Evolutionary conservation across 1,140 invertebrate genomes (phyloP), one percentile per base, ranked within the genome.

Genomic region (Drosophila simulans): DNA sequence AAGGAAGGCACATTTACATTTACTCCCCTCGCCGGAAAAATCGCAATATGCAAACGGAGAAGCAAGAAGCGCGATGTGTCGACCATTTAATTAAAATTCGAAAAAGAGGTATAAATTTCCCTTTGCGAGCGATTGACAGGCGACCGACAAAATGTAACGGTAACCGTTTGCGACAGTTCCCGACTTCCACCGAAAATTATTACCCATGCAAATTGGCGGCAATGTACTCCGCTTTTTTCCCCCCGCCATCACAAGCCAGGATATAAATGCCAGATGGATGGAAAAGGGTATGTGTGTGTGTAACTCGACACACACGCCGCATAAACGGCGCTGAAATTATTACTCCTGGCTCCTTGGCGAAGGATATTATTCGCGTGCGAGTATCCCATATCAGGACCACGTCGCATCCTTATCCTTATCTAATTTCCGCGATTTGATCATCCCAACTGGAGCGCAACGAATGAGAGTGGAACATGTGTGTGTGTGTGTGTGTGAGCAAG

Each of bases 151-250:
- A 76, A 64, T 72, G 75, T 78, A 82, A 86, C 82, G 78, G 75
- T 68, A 79, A 81, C 78, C 74, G 78, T 78, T 71, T 65, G 78
- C 81, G 59, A 58, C 62, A 75, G 66, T 48, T 49, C 27, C 46
- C 46, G n/a, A 49, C 13, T 5, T 51, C 56, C 54, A 31, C 57
- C 53, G 54, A 74, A 81, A 91, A 91, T 91, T 91, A 91, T 89
- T 82, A 91, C 89, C 89, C 89, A 91, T 91, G 89, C 89, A 91
- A 91, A 91, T 91, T 80, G 79, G 59, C 72, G 65, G 56, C 42
- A 56, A 62, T 60, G 53, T 49, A 54, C 53, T 66, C 22, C 77
- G 59, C 77, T 63, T 52, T 49, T 62, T 54, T 27, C 45, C 20
- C 40, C 25, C 20, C 13, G 15, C 45, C 35, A 11, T 12, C 13